Percentiles rank a stretch among this genome's conserved stretches.
Evolutionary conservation across 1,140 invertebrate genomes (phyloP).

Genomic region (Lepidurus arcticus): DNA sequence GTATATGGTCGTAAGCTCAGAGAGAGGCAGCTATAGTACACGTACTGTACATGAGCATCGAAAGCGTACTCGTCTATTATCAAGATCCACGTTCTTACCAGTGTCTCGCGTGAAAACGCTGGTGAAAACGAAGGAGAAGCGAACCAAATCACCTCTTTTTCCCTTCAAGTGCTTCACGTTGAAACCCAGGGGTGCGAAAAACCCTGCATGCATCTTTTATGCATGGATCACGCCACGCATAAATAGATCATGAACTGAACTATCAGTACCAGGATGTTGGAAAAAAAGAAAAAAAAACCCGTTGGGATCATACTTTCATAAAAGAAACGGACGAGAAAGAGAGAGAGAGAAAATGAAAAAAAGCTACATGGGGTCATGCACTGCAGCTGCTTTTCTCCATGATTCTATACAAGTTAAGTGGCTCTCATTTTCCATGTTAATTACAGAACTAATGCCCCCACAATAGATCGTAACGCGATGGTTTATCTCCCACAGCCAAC

Average conservation of each 20-base stretch:
- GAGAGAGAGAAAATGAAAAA: neutral
- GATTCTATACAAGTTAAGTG: neutral
- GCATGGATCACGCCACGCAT: constrained; percentile 17
- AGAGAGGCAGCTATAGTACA: too few species aligned
- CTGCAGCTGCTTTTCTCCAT: neutral
- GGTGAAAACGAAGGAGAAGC: neutral
- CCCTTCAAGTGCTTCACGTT: neutral
- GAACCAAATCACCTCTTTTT: neutral
- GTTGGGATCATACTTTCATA: neutral
- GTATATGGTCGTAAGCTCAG: neutral
- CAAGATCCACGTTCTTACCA: constrained; percentile 10
- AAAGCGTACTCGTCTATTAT: neutral
- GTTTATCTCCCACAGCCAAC: neutral
- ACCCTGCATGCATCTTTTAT: neutral
- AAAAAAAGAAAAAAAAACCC: neutral
- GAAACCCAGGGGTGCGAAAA: neutral
- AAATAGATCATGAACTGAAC: constrained; percentile 16
- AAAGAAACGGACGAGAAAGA: neutral
- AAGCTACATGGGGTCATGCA: too few species aligned
- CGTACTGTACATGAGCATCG: too few species aligned
- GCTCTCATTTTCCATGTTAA: constrained; percentile 19
- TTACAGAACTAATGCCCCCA: constrained; percentile 8
- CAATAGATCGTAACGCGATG: constrained; percentile 4
- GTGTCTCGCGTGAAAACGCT: neutral
- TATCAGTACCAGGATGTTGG: constrained; percentile 7